Conservation (phyloP, 2,888 invertebrate species). For the Chironomus riparius region DNA sequence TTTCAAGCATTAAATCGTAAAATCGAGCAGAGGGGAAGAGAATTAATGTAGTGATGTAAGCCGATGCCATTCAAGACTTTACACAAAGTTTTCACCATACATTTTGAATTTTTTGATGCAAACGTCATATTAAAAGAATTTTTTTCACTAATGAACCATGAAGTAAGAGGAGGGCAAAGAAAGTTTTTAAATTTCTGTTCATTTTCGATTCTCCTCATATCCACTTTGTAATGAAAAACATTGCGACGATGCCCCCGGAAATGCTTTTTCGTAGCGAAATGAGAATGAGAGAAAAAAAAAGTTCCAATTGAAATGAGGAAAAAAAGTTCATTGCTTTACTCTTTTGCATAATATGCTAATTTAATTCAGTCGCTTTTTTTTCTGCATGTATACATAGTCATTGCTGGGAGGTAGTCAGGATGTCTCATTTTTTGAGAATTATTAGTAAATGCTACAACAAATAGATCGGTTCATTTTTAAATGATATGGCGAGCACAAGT, state of each 20-base stretch:
- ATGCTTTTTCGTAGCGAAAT: neutral
- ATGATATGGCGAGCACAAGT: too few relatives aligned
- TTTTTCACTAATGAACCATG: slow-evolving; percentile 19
- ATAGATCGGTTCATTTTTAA: too few relatives aligned
- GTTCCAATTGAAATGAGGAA: slow-evolving; percentile 8
- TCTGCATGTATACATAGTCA: neutral
- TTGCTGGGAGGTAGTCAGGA: neutral
- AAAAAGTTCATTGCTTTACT: neutral
- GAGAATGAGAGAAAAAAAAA: neutral
- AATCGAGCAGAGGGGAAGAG: neutral
- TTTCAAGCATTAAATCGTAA: neutral
- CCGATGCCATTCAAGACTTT: neutral
- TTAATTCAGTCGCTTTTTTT: slow-evolving; percentile 5
- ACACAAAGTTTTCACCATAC: neutral
- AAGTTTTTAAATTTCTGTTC: neutral
- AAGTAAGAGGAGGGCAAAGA: neutral
- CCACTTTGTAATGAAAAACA: neutral
- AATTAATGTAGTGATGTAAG: neutral
- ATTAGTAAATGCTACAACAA: too few relatives aligned
- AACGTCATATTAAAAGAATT: slow-evolving; percentile 1
- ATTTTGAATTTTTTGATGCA: neutral
- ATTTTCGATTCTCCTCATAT: neutral
- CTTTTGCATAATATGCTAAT: slow-evolving; percentile 10
- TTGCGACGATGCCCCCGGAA: slow-evolving; percentile 8
- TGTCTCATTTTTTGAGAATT: neutral